Conservation (phyloP, 2,888 invertebrate genomes). For the Aphelenchoides bicaudatus region DNA sequence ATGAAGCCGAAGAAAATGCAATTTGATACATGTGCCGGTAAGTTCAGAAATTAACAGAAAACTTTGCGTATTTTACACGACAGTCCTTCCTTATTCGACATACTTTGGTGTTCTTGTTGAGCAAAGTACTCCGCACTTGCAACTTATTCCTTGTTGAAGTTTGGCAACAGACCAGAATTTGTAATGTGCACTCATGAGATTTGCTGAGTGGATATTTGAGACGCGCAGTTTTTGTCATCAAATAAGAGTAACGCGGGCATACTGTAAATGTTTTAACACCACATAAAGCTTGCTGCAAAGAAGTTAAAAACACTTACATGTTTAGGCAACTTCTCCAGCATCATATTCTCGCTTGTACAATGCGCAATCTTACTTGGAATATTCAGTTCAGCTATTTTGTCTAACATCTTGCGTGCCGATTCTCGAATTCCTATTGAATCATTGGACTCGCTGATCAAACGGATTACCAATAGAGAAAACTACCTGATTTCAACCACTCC, state of each 20-base stretch:
- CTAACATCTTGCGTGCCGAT: conserved; percentile 2
- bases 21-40: conserved; percentile 1
- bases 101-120: not conserved
- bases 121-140: no score
- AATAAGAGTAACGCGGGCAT: no score
- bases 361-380: not conserved
- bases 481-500: not conserved
- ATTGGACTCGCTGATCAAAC: conserved; percentile 3
- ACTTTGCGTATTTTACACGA: not conserved
- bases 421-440: not conserved
- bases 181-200: no score
- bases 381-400: not conserved
- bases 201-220: no score
- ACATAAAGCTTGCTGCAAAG: no score
- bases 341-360: conserved; percentile 6
- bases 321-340: conserved; percentile 1
- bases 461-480: not conserved
- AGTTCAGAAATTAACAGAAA: not conserved
- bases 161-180: conserved; percentile 5
- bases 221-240: no score
- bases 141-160: no score
- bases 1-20: not conserved
- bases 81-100: not conserved
- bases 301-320: no score
- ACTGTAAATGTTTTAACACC: no score